Evolutionary conservation across 2,888 invertebrate species (phyloP).

Genomic region (Anthrax anthrax): DNA sequence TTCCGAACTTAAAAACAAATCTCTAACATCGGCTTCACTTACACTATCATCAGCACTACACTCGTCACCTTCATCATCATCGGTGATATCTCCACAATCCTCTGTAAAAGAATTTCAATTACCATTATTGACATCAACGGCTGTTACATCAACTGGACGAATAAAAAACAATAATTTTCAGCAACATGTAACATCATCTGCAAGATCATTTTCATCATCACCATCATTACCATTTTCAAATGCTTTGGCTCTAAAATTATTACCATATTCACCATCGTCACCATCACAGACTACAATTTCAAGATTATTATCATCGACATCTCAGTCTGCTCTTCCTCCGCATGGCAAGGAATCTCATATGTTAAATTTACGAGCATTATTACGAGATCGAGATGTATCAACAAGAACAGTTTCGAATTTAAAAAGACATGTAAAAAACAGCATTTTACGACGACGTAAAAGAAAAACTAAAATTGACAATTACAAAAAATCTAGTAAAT

Average conservation of each 20-base stretch:
- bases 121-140: no score
- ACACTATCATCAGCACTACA: neutral
- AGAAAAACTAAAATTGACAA: constrained; percentile 10
- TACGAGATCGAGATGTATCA: no score
- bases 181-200: constrained; percentile 1
- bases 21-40: constrained; percentile 9
- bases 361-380: no score
- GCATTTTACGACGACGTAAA: constrained; percentile 5
- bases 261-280: constrained; percentile 1
- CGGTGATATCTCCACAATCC: neutral
- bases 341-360: no score
- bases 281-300: constrained; percentile 1
- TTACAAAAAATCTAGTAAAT: no score
- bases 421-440: constrained; percentile 8
- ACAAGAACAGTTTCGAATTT: constrained; percentile 6
- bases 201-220: constrained; percentile 1
- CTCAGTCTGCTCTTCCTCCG: neutral
- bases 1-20: constrained; percentile 6
- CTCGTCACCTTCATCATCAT: neutral
- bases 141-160: no score
- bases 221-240: no score
- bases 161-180: no score
- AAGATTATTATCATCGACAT: constrained; percentile 1
- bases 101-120: no score
- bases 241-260: constrained; percentile 3